These are phyloP conservation scores for Sitta europaea DNA, from an alignment of 2,113 vertebrate genomes.

Conservation along the genomic window DNA sequence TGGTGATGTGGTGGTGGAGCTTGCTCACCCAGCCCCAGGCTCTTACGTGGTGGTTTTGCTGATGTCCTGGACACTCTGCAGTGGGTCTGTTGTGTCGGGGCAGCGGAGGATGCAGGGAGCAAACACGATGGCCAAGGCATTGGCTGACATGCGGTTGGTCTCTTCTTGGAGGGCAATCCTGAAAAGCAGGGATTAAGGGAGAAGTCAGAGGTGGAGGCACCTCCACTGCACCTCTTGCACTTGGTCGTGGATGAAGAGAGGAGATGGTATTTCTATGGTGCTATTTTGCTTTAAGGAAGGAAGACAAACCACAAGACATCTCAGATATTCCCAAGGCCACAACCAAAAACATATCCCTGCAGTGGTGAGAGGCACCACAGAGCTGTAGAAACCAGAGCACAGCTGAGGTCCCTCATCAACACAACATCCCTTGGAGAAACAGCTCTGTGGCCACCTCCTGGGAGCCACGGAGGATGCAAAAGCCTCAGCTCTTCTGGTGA, in stretches of 20 bases:
- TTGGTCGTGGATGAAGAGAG: neutral
- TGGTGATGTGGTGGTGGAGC: neutral
- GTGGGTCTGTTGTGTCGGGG: slow-evolving; percentile 90
- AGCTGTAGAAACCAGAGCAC: neutral
- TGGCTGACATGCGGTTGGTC: slow-evolving; percentile 97
- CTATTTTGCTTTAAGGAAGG: neutral
- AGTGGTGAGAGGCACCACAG: neutral
- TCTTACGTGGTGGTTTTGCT: slow-evolving; percentile 96
- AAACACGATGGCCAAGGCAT: slow-evolving; percentile 96
- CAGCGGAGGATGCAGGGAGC: slow-evolving; percentile 97
- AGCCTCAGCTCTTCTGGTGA: rapidly evolving
- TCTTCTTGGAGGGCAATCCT: slow-evolving; percentile 95
- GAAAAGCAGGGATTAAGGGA: neutral
- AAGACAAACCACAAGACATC: neutral
- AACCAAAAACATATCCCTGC: neutral
- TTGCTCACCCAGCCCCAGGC: neutral
- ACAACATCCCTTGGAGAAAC: neutral
- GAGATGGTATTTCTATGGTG: neutral
- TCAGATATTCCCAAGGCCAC: neutral
- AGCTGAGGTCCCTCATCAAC: neutral
- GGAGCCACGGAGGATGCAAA: rapidly evolving
- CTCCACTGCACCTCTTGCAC: neutral
- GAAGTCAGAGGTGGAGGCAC: neutral
- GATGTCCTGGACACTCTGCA: slow-evolving; percentile 96
- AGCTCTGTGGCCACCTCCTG: neutral